phyloP scores from a whole-genome alignment of 2,888 invertebrate genomes.

The Brenthis daphne region DNA sequence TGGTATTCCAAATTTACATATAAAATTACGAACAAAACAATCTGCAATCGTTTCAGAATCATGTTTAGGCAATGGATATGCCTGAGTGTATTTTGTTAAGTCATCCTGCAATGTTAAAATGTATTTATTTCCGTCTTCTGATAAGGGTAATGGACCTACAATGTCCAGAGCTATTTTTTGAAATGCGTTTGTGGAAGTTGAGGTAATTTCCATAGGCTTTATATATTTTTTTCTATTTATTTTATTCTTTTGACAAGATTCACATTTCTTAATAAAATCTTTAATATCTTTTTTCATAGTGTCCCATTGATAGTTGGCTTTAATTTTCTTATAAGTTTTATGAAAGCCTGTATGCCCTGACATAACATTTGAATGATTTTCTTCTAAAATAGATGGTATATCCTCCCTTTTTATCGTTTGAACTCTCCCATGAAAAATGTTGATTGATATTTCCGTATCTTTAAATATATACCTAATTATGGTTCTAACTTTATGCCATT shows the following conservation, averaged over 20 bases:
- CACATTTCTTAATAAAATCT: conserved; percentile 46
- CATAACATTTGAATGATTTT: conserved; percentile 40
- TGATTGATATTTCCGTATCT: conserved; percentile 33
- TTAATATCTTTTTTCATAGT: conserved; percentile 45
- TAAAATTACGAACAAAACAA: not conserved
- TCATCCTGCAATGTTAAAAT: too few species aligned
- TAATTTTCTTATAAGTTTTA: conserved; percentile 22
- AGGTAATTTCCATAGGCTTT: conserved; percentile 52
- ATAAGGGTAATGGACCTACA: conserved; percentile 45
- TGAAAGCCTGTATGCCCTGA: conserved; percentile 40
- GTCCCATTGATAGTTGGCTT: conserved; percentile 25
- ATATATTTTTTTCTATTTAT: conserved; percentile 27
- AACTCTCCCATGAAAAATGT: conserved; percentile 31
- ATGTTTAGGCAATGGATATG: conserved; percentile 45
- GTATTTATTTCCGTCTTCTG: conserved; percentile 39
- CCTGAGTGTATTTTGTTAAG: conserved; percentile 46
- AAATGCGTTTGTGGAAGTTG: conserved; percentile 46
- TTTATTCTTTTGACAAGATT: conserved; percentile 46
- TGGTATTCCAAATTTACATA: conserved; percentile 53
- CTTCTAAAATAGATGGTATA: conserved; percentile 34
- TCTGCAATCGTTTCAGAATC: conserved; percentile 50
- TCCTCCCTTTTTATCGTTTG: conserved; percentile 36
- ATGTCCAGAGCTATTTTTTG: conserved; percentile 48
- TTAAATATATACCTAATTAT: conserved; percentile 40
- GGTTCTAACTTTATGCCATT: not conserved